Base-by-base conservation (phyloP, 2,888 invertebrate genomes). In the Hypolimnas misippus region DNA sequence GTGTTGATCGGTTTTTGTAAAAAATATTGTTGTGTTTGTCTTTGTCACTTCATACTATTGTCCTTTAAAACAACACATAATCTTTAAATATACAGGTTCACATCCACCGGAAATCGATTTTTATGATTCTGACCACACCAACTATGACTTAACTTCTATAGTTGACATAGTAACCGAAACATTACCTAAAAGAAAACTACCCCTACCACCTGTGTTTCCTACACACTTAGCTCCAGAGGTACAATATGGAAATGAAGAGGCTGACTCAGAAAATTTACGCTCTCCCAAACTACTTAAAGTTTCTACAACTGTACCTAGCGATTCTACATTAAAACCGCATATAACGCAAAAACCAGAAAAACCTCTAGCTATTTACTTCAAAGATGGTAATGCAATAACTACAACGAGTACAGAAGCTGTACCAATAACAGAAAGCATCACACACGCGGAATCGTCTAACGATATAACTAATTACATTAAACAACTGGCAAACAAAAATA, bases 191-290 rank as follows among this genome's bases (percentile, higher is more conserved):
- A 82, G 75, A 65, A 83, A 81, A 68, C 69, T 83, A 40, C 87
- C 86, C 7, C 70, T 84, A 52, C 76, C 81, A 42, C 92, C 92
- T 14, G 81, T 92, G 8, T 93, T 86, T 69, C 92, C 92, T 4
- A 78, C 79, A 35, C 87, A 90, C 65, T 78, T 93, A 17, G 77
- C 85, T 21, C 92, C 89, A n/a, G 92, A 92, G 76, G 91, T 93
- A 1, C 92, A 92, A 74, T 93, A 93, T 63, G 92, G 92, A 17
- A 92, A 92, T 67, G 92, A 92, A 68, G 86, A 84, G 73, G 87
- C 85, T 25, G 92, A 92, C 63, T 67, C 78, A 4, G 86, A 87
- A 14, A 88, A 83, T 51, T 66, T 77, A 16, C 82, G 92, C 69
- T 75, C 79, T 8, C 77, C 89, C 1, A 91, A 90, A 74, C 56